Conservation (phyloP, 1,140 invertebrate species). For the Oscheius sp. region DNA sequence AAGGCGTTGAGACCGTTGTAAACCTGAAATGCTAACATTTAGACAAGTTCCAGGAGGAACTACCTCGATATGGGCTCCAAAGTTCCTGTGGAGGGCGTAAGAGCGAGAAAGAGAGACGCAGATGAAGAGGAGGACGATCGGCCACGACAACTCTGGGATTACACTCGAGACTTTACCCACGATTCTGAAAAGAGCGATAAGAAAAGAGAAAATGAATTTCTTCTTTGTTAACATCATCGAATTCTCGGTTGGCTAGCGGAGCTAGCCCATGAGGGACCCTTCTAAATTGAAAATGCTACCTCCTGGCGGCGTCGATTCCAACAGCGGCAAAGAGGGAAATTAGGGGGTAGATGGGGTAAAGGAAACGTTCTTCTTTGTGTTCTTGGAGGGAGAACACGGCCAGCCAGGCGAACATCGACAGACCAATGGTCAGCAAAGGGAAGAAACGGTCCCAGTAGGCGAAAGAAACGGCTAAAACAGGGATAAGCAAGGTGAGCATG, state of each 20-base stretch:
- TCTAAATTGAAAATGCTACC: background rate
- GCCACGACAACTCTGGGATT: background rate
- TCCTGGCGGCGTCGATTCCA: slow-evolving; percentile 71
- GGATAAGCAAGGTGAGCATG: too few species aligned
- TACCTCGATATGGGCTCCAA: slow-evolving; percentile 86
- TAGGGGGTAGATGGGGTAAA: slow-evolving; percentile 94
- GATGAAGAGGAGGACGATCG: slow-evolving; percentile 10
- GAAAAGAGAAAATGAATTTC: too few species aligned
- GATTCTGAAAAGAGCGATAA: too few species aligned
- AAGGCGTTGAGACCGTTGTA: slow-evolving; percentile 73
- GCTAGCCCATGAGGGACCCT: too few species aligned
- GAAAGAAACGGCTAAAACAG: slow-evolving; percentile 14
- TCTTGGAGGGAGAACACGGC: slow-evolving; percentile 82
- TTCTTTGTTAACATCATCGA: too few species aligned
- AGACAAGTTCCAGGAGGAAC: too few species aligned
- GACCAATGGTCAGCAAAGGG: slow-evolving; percentile 42
- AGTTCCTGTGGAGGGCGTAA: slow-evolving; percentile 66
- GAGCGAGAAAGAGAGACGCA: slow-evolving; percentile 41
- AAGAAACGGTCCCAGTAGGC: slow-evolving; percentile 39
- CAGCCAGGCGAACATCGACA: slow-evolving; percentile 72
- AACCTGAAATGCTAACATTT: too few species aligned
- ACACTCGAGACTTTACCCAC: too few species aligned
- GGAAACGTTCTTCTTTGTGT: slow-evolving; percentile 89
- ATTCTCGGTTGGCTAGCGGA: too few species aligned
- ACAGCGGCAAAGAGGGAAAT: slow-evolving; percentile 82